A percentile compares a stretch with the other conserved stretches of the same genome.
Evolutionary conservation across 2,888 invertebrate genomes (phyloP).

Genomic region (Aspidiotus destructor): DNA sequence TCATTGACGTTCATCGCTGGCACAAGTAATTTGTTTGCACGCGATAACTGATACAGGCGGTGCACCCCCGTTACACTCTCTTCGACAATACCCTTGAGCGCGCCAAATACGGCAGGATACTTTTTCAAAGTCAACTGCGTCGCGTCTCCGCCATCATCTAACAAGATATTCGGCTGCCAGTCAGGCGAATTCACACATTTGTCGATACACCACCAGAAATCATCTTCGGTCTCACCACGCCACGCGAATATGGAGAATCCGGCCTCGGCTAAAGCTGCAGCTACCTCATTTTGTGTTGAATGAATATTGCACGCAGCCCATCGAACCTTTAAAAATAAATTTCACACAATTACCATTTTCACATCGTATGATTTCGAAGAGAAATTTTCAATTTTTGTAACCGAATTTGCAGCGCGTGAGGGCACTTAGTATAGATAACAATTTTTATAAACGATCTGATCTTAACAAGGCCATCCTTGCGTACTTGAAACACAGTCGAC

Average conservation of each 20-base stretch:
- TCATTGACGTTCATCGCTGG: slow-evolving; percentile 99
- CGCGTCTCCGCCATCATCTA: slow-evolving; percentile 95
- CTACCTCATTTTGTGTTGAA: slow-evolving; percentile 95
- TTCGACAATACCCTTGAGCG: slow-evolving; percentile 90
- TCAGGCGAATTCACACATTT: slow-evolving; percentile 81
- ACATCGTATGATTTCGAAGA: no score
- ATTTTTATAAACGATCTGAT: no score
- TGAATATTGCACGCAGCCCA: slow-evolving; percentile 98
- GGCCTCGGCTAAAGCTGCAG: slow-evolving; percentile 60
- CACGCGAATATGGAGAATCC: slow-evolving; percentile 84
- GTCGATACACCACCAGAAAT: slow-evolving; percentile 99
- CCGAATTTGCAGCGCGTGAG: no score
- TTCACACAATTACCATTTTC: not conserved
- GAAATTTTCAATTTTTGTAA: no score
- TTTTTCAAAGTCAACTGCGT: slow-evolving; percentile 94
- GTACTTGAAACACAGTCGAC: no score
- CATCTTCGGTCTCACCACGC: slow-evolving; percentile 95
- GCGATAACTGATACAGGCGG: slow-evolving; percentile 87
- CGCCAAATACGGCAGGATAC: slow-evolving; percentile 83
- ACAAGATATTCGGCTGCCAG: slow-evolving; percentile 97
- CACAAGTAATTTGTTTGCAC: slow-evolving; percentile 84
- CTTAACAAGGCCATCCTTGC: no score
- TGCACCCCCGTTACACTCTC: slow-evolving; percentile 98
- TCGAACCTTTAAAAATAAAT: slow-evolving; percentile 43
- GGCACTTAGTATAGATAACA: no score